Conservation (phyloP, 2,113 vertebrate genomes). For the Ailuropoda melanoleuca region DNA sequence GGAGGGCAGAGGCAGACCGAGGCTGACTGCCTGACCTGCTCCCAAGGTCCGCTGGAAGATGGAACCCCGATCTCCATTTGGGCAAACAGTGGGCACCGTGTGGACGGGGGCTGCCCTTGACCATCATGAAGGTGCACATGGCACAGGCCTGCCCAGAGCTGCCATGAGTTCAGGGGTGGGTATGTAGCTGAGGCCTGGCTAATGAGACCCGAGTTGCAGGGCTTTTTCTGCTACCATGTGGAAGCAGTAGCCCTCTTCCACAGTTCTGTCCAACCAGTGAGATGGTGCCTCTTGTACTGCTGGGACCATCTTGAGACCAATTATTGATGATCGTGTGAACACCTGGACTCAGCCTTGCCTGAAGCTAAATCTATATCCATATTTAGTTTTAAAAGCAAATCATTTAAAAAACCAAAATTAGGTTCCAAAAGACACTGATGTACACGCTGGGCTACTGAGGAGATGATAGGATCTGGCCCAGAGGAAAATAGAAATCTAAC, state of each 20-base stretch:
- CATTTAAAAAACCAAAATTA: neutral
- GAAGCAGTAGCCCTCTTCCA: neutral
- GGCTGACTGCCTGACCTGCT: neutral
- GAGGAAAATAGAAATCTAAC: neutral
- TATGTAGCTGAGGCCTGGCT: neutral
- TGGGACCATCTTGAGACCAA: neutral
- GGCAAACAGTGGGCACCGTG: neutral
- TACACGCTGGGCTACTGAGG: fast-evolving
- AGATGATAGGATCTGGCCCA: neutral
- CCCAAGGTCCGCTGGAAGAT: neutral
- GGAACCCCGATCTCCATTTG: neutral
- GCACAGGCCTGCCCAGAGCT: neutral
- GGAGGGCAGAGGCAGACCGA: neutral
- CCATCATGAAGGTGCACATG: neutral
- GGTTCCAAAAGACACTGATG: neutral
- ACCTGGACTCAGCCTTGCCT: neutral
- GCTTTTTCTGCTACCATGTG: neutral
- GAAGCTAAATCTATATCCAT: neutral
- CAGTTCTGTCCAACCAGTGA: neutral
- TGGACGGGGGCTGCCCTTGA: neutral
- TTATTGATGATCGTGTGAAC: neutral
- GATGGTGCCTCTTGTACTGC: too few relatives aligned
- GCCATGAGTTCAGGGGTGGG: neutral
- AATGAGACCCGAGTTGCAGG: neutral
- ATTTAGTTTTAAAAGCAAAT: neutral